phyloP scores from a whole-genome alignment of 2,797 vertebrate species.

The Alca torda region DNA sequence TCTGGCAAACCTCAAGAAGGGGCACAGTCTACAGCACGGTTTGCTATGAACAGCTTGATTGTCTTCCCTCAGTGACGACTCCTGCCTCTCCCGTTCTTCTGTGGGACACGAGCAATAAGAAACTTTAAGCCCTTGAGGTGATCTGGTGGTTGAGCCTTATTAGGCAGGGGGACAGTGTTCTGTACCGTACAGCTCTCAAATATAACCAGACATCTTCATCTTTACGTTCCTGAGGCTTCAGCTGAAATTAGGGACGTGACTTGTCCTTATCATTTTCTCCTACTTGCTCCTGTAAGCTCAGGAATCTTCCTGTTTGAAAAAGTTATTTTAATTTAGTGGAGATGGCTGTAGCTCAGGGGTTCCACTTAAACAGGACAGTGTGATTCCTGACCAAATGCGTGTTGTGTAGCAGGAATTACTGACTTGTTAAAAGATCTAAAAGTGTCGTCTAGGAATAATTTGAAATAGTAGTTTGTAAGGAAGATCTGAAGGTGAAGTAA shows the following conservation, averaged over 20 bases:
- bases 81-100: background rate
- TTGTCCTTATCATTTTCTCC: background rate
- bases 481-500: background rate
- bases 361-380: fast-evolving
- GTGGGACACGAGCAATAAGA: background rate
- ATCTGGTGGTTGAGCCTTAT: background rate
- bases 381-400: background rate
- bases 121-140: background rate
- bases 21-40: background rate
- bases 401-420: fast-evolving
- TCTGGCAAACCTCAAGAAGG: background rate
- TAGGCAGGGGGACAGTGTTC: background rate
- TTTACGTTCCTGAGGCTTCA: background rate
- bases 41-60: background rate
- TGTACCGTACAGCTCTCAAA: fast-evolving
- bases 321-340: background rate
- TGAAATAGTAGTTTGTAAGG: background rate
- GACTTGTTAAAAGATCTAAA: background rate
- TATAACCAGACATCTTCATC: background rate
- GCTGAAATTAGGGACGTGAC: background rate
- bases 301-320: background rate
- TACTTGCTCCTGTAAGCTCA: background rate
- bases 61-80: background rate
- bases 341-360: background rate
- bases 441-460: background rate